Base-by-base conservation (phyloP, 2,888 invertebrate species). In the Athalia rosae region DNA sequence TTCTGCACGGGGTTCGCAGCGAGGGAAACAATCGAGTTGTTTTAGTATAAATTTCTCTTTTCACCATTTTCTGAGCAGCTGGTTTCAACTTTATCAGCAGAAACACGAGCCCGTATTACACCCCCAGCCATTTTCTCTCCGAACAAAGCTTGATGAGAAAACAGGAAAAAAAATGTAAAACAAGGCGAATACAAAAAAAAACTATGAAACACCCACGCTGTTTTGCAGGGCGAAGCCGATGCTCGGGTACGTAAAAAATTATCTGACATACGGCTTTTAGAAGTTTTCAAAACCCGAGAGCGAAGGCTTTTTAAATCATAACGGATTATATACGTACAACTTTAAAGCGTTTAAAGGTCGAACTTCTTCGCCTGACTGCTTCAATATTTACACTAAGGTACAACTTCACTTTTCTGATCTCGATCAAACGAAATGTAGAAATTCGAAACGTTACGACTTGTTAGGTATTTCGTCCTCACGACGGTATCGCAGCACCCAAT, bases 311-410 rank as follows among this genome's bases (percentile, higher is more conserved):
- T 64, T 15, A 5, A 8, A 28, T 28, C 28, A n/a, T 8, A 64
- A 47, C 47, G 47, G 64, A 64, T 64, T 64, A n/a, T n/a, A n/a
- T n/a, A 47, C 28, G 28, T 47, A 45, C 15, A 64, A 64, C 64
- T 64, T 64, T 64, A 6, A 15, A n/a, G 47, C 45, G 45, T 13
- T 64, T 47, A 64, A 64, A 64, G 64, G 64, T 13, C 47, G 64
- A 28, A 28, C n/a, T 64, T 45, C 47, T 64, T 64, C 7, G 64
- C 9, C 47, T 28, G 28, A 28, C 28, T 28, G 28, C 28, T 28
- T 28, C 28, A 28, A 28, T 28, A 28, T 28, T 28, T 28, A 28
- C 28, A 28, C 28, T 28, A 28, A 28, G 28, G 28, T 28, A 28
- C 1, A 28, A 28, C 28, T 0, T 28, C 2, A 28, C 28, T 28